Base-by-base conservation (phyloP, 2,888 invertebrate species). In the Andricus quercusramuli region DNA sequence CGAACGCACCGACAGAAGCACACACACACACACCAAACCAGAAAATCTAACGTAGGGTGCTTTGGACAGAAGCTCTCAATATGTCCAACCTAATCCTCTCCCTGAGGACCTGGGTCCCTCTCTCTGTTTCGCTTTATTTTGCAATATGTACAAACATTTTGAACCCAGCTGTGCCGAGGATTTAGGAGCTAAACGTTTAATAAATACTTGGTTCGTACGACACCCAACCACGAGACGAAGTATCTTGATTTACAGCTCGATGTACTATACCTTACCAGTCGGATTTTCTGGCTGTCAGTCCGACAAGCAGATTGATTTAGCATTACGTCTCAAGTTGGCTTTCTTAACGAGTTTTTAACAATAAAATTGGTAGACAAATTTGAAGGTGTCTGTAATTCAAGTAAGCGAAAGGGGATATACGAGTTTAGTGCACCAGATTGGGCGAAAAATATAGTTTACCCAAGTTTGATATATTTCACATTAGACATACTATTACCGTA, bases 151-250 rank as follows among this genome's bases (percentile, higher is more conserved):
- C 88, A 89, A 89, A 90, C 90, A 89, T 89, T 89, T 88, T 87
- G 89, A 90, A 86, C 86, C 89, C 91, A 91, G 91, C 90, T 91
- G 91, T 88, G 88, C 87, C 83, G 85, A 88, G 91, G 91, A 90
- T 91, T 91, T 91, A 88, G 90, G 88, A 91, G 89, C 89, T 88
- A 88, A 89, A 89, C 90, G 91, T 91, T 91, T 91, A 90, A 91
- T 90, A 90, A 91, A 90, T 90, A 89, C 88, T 85, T 83, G 82
- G 81, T 66, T 77, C 65, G 78, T 59, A 68, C 67, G 76, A 78
- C 64, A 76, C 44, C 64, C 77, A 78, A 67, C 67, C 51, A 47
- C 62, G 67, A 77, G 67, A 77, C 68, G 79, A 78, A 80, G 80
- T 77, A 66, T 85, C 79, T 84, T 87, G 87, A 88, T 88, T 88